phyloP scores from a whole-genome alignment of 2,113 vertebrate genomes.

The Mus spicilegus region DNA sequence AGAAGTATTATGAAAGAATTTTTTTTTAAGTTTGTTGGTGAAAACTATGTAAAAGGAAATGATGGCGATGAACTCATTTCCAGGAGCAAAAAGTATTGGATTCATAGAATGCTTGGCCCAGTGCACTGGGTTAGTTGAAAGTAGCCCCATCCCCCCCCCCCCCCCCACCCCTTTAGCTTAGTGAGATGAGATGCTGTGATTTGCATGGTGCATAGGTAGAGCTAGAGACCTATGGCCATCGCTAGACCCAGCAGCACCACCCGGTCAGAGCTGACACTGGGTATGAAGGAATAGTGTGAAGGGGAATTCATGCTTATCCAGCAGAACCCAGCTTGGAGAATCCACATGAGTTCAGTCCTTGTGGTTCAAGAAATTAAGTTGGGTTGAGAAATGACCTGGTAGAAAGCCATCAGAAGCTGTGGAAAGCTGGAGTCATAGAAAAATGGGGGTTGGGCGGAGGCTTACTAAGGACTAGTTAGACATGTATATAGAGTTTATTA shows the following conservation, averaged over 20 bases:
- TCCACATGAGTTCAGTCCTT: constrained; percentile 9
- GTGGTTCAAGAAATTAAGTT: constrained; percentile 30
- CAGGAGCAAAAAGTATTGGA: neutral
- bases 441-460: neutral
- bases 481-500: neutral
- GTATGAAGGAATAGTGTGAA: neutral
- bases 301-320: neutral
- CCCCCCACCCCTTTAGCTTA: neutral
- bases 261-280: neutral
- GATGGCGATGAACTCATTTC: constrained; percentile 16
- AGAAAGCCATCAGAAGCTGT: neutral
- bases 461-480: constrained; percentile 17
- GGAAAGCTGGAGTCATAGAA: neutral
- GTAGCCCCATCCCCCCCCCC: neutral
- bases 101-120: neutral
- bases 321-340: neutral
- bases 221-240: neutral
- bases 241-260: neutral
- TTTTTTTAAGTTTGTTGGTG: constrained; percentile 2
- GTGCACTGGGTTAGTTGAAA: constrained; percentile 17
- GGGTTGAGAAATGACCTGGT: neutral
- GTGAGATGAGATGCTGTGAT: neutral
- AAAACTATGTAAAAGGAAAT: constrained; percentile 24
- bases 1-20: neutral
- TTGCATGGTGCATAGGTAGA: neutral